Evolutionary conservation across 2,797 vertebrate genomes (phyloP).

Genomic region (Takifugu rubripes): DNA sequence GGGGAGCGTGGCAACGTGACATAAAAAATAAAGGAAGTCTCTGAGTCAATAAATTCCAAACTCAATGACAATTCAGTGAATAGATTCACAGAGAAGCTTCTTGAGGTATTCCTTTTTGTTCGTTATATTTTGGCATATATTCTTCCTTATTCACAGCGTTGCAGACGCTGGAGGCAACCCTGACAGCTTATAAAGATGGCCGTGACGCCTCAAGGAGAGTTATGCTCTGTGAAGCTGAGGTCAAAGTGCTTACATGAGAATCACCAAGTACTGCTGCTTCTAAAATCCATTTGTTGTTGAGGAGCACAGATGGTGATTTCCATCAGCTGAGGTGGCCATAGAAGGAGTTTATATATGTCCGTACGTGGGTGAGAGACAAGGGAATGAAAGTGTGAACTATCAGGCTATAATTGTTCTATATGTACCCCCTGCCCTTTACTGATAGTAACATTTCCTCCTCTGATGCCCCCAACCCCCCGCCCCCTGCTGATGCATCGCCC

Average conservation of each 20-base stretch:
- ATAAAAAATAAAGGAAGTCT: too few relatives aligned
- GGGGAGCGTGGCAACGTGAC: too few relatives aligned
- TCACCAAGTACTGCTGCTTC: constrained; percentile 20
- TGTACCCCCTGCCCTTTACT: constrained; percentile 39
- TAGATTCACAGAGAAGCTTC: too few relatives aligned
- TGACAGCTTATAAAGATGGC: neutral
- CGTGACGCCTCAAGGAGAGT: constrained; percentile 7
- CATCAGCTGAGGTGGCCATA: constrained; percentile 25
- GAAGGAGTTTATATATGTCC: constrained; percentile 34
- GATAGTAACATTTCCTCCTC: constrained; percentile 36
- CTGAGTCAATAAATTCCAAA: too few relatives aligned
- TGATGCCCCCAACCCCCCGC: neutral
- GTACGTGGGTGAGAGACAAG: constrained; percentile 44
- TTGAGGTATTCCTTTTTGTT: neutral
- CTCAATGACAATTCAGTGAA: too few relatives aligned
- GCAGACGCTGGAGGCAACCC: neutral
- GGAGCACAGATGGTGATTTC: constrained; percentile 49
- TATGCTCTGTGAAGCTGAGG: constrained; percentile 29
- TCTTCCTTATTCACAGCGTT: neutral
- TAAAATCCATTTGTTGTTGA: too few relatives aligned
- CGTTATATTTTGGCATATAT: neutral
- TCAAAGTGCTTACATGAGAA: constrained; percentile 28
- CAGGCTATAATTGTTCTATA: constrained; percentile 36
- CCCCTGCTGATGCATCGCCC: constrained; percentile 27
- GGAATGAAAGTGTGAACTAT: constrained; percentile 31